Conservation (phyloP, 2,888 invertebrate species). For the Platycnemis pennipes region DNA sequence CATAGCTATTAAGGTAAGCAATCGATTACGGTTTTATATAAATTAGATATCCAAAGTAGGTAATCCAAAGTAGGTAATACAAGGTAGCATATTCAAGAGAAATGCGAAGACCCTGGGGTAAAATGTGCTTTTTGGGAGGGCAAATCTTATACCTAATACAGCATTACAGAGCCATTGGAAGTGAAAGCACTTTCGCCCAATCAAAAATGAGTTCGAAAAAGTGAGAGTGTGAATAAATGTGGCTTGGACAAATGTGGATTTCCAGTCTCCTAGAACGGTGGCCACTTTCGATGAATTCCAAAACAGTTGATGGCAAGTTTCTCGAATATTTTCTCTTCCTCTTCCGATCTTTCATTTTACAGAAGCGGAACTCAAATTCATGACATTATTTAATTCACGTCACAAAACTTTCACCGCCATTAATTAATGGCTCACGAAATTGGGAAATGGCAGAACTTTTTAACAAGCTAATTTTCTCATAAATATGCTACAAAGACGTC, state of each 20-base stretch:
- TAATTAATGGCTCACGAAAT: neutral
- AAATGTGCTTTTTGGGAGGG: neutral
- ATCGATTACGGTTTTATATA: too few relatives aligned
- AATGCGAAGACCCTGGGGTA: neutral
- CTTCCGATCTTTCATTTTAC: neutral
- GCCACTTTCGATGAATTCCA: conserved; percentile 46
- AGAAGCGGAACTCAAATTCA: neutral
- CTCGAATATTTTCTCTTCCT: conserved; percentile 46
- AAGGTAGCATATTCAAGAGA: too few relatives aligned
- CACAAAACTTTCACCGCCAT: neutral
- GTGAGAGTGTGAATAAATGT: neutral
- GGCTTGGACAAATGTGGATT: neutral
- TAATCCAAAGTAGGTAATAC: too few relatives aligned
- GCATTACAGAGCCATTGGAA: neutral
- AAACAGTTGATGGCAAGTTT: conserved; percentile 30
- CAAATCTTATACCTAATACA: neutral
- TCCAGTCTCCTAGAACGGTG: neutral
- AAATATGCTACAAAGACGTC: neutral
- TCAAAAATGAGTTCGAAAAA: neutral
- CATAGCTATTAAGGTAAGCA: too few relatives aligned
- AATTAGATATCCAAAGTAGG: too few relatives aligned
- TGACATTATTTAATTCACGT: neutral
- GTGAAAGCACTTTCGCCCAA: conserved; percentile 37
- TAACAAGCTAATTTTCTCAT: neutral
- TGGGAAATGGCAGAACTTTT: neutral